Conservation (phyloP, 2,888 invertebrate species). For the Melieria picta region DNA sequence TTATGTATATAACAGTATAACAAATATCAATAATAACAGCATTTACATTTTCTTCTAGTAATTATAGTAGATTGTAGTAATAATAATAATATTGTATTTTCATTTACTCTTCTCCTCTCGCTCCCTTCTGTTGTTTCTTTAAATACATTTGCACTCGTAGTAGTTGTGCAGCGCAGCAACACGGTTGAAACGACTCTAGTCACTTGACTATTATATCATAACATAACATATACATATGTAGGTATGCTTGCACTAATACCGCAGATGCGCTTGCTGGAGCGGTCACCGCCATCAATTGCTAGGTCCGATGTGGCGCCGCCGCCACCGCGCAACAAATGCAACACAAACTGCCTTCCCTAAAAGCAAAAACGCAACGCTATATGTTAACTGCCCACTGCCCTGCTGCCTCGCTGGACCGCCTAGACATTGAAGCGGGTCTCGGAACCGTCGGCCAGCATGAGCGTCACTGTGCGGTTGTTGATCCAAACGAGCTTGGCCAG, state of each 20-base stretch:
- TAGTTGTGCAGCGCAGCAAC: too few species aligned
- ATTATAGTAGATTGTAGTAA: slow-evolving; percentile 28
- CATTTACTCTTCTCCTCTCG: slow-evolving; percentile 3
- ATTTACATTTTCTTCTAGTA: slow-evolving; percentile 38
- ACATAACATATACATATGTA: too few species aligned
- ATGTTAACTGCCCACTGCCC: slow-evolving; percentile 36
- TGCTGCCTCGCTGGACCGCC: slow-evolving; percentile 44
- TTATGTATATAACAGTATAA: slow-evolving; percentile 45
- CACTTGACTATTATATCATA: too few species aligned
- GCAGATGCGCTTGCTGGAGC: slow-evolving; percentile 19
- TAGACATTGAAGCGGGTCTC: slow-evolving; percentile 87
- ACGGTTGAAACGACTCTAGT: too few species aligned
- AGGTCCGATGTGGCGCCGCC: slow-evolving; percentile 1
- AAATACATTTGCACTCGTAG: slow-evolving; percentile 15
- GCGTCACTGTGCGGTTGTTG: slow-evolving; percentile 88
- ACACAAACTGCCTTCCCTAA: slow-evolving; percentile 39
- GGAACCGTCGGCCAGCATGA: slow-evolving; percentile 95
- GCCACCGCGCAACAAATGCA: neutral
- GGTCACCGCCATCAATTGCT: neutral
- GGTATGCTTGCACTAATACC: too few species aligned
- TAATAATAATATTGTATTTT: slow-evolving; percentile 16
- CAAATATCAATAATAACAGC: slow-evolving; percentile 45
- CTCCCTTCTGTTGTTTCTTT: slow-evolving; percentile 3
- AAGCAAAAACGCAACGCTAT: slow-evolving; percentile 43
- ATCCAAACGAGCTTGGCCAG: slow-evolving; percentile 96